These are phyloP conservation scores for Drosophila sproati DNA, from an alignment of 1,140 invertebrate species.

Conservation along the genomic window DNA sequence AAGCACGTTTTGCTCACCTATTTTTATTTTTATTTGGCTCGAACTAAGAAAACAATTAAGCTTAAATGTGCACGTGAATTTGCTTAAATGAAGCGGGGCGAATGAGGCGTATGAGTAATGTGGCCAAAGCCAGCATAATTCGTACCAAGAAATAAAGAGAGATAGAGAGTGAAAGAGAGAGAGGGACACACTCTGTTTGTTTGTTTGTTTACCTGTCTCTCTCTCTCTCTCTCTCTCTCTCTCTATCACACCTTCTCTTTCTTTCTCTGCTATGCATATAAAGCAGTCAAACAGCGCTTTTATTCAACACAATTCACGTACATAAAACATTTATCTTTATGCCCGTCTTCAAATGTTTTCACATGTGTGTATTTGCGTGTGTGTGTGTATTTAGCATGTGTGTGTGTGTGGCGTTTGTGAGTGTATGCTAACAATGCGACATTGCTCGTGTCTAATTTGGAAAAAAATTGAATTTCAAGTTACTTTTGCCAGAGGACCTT, in stretches of 20 bases:
- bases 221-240: constrained; percentile 43
- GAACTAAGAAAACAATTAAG: constrained; percentile 68
- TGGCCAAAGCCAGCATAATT: constrained; percentile 33
- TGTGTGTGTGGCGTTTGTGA: background rate
- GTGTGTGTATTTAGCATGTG: constrained; percentile 11
- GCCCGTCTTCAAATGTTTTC: constrained; percentile 74
- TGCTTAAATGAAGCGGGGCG: constrained; percentile 52
- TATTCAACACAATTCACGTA: constrained; percentile 82
- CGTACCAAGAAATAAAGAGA: background rate
- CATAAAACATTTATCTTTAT: constrained; percentile 83
- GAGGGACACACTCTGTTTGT: constrained; percentile 9
- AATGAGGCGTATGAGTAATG: constrained; percentile 74
- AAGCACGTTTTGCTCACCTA: constrained; percentile 44
- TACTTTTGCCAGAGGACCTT: constrained; percentile 4
- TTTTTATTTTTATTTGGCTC: constrained; percentile 31
- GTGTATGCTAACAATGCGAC: constrained; percentile 20
- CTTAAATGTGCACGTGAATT: constrained; percentile 71
- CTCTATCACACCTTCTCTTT: constrained; percentile 21
- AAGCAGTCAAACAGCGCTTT: constrained; percentile 73
- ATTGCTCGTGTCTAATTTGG: constrained; percentile 43
- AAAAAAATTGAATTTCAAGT: constrained; percentile 34
- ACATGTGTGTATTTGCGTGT: constrained; percentile 16
- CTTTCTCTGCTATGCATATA: constrained; percentile 51
- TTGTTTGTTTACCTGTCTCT: constrained; percentile 36
- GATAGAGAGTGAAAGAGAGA: background rate